Evolutionary conservation across 1,140 invertebrate species (phyloP), one percentile per base, ranked within the genome.

Genomic region (Aporrectodea caliginosa): DNA sequence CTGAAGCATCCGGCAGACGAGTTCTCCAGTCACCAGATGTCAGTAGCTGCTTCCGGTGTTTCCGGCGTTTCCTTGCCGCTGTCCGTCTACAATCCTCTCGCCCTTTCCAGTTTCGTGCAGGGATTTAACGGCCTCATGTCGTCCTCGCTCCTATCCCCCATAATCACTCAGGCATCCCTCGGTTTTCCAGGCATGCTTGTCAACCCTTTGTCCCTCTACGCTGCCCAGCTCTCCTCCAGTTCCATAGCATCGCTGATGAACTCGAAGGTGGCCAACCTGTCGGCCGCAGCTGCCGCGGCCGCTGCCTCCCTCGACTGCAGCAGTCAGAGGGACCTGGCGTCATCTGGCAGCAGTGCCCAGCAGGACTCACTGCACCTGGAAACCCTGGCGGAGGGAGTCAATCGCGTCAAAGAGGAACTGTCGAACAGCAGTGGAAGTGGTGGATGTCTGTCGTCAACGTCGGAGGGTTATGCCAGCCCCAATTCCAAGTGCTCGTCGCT

Each of bases 401-500:
- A 22, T 58, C 43, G 43, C 43, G 22, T 58, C 43, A 58, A 58
- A 22, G 43, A 58, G 43, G 43, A 58, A 22, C 43, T 22, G 43
- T 58, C 43, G 6, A 12, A 6, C 6, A 12, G 6, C 43, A 12
- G 6, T 12, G 6, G 6, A 6, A 12, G 6, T 22, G 22, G 22
- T 22, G 43, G 43, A 58, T 58, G 43, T 22, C 22, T 6, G 6
- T 58, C 43, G 6, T 58, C 43, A 22, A 58, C 43, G 43, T 58
- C 43, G 43, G 43, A 58, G 6, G 43, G 43, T 58, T 58, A 58
- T 22, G 43, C 43, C 43, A 58, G 43, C 22, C 43, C 43, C 43
- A 58, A 58, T 58, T 58, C 43, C 6, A 58, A 58, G 75, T 83
- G 85, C n/a, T 84, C 86, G 27, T 86, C 85, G 35, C 79, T 87